Percentiles rank a stretch among this genome's conserved stretches.
Conservation (phyloP, 2,797 vertebrate genomes). For the Graptemys geographica region DNA sequence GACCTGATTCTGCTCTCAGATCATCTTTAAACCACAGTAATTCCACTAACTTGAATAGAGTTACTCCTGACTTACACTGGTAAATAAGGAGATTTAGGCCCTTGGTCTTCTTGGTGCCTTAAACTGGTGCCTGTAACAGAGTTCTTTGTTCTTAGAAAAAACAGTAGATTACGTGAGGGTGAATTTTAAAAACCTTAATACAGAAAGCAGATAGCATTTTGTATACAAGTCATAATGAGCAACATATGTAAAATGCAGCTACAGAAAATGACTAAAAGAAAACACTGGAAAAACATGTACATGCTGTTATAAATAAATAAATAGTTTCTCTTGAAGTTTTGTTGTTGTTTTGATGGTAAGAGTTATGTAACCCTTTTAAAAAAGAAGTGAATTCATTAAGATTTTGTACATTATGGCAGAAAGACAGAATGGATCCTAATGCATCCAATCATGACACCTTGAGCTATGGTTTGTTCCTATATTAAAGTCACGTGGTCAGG, state of each 20-base stretch:
- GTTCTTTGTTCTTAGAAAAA: neutral
- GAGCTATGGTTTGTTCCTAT: neutral
- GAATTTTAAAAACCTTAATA: neutral
- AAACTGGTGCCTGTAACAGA: neutral
- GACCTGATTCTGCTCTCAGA: neutral
- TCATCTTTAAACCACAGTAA: neutral
- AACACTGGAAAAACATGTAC: neutral
- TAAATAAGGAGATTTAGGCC: neutral
- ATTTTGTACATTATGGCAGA: neutral
- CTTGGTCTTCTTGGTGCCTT: neutral
- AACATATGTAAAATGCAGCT: neutral
- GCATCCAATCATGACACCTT: neutral
- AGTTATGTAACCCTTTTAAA: neutral
- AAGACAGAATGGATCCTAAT: neutral
- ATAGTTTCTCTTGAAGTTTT: neutral
- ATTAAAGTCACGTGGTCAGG: neutral
- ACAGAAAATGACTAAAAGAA: neutral
- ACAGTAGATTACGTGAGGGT: neutral
- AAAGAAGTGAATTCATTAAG: neutral
- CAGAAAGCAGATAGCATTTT: neutral
- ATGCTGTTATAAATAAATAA: neutral
- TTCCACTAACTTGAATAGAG: neutral
- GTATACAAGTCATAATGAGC: neutral
- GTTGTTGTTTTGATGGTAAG: neutral
- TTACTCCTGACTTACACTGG: neutral